Evolutionary conservation across 2,113 vertebrate genomes (phyloP).

Genomic region (Trogon surrucura): DNA sequence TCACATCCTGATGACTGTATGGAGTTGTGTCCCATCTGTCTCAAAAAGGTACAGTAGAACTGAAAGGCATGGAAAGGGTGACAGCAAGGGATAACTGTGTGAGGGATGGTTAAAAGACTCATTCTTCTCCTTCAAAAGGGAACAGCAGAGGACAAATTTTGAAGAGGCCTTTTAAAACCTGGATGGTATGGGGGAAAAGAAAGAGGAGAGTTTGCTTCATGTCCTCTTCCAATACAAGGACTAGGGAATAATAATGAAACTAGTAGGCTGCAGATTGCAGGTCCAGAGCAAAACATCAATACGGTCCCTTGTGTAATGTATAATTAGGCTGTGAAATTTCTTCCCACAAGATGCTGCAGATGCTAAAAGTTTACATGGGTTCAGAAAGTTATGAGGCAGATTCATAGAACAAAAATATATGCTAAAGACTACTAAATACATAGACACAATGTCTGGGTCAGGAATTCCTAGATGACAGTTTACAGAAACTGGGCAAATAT

Average conservation of each 20-base stretch:
- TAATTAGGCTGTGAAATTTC: background rate
- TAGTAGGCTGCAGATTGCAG: background rate
- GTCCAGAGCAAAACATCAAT: background rate
- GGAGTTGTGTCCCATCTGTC: background rate
- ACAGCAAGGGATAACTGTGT: background rate
- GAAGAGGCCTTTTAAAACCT: slow-evolving; percentile 11
- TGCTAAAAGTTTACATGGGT: background rate
- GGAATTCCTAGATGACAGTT: background rate
- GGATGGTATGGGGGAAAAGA: background rate
- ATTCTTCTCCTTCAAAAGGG: background rate
- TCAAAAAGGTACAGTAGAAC: background rate
- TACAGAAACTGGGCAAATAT: background rate
- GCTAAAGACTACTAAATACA: background rate
- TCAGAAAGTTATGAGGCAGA: background rate
- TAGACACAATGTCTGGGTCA: background rate
- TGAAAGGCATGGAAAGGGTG: background rate
- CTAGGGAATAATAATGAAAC: background rate
- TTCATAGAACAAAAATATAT: background rate
- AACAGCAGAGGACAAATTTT: slow-evolving; percentile 22
- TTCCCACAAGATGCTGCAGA: background rate
- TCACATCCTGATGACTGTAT: background rate
- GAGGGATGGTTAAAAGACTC: background rate
- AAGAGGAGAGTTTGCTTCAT: background rate
- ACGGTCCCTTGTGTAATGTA: background rate
- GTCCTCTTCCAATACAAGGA: background rate